Conservation (phyloP, 2,113 vertebrate species). For the Microcebus lehilahytsara region DNA sequence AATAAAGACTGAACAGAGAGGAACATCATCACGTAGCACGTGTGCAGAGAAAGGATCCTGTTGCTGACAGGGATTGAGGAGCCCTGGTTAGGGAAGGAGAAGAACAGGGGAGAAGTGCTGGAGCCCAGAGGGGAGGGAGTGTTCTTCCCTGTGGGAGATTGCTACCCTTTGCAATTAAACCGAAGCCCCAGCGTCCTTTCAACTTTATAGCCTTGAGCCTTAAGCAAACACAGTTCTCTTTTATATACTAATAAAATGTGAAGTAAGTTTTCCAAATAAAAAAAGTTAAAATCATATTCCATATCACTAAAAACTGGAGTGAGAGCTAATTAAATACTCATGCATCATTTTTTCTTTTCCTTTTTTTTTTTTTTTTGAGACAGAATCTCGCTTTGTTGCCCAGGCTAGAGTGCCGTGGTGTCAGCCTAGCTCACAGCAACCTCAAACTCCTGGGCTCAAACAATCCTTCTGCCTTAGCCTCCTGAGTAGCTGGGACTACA, state of each 20-base stretch:
- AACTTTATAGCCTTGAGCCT: background rate
- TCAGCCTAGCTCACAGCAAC: no score
- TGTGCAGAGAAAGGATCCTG: background rate
- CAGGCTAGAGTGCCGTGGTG: no score
- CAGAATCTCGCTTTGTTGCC: no score
- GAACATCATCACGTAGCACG: background rate
- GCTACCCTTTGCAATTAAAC: background rate
- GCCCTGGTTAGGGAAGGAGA: background rate
- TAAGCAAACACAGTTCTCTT: constrained; percentile 2
- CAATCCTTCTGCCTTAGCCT: no score
- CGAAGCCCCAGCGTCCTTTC: constrained; percentile 6
- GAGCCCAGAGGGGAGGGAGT: background rate
- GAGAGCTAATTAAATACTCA: background rate
- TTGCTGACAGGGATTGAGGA: background rate
- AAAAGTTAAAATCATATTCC: background rate
- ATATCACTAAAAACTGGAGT: background rate
- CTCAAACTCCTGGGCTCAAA: no score
- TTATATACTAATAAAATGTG: background rate
- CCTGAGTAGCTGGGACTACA: no score
- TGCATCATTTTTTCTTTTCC: background rate
- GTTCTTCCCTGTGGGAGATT: background rate
- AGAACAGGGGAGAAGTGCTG: background rate
- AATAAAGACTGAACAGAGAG: background rate
- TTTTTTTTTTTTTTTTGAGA: no score
- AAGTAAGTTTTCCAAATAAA: background rate